These are phyloP conservation scores for Schizaphis graminum DNA, from an alignment of 2,888 invertebrate species.

Conservation along the genomic window DNA sequence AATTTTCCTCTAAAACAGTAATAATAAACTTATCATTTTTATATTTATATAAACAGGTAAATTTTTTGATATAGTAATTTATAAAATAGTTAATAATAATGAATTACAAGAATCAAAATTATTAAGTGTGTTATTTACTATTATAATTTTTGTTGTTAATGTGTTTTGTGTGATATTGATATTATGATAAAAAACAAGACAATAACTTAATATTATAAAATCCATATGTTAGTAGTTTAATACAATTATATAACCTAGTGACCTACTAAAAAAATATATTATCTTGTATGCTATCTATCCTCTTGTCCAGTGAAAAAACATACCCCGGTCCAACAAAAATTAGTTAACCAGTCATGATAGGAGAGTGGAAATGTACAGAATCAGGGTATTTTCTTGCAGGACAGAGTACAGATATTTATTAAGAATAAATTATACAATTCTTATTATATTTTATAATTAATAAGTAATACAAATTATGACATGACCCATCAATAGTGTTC, in stretches of 20 bases:
- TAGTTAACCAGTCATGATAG: too few relatives aligned
- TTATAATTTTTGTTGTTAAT: neutral
- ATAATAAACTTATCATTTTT: neutral
- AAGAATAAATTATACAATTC: neutral
- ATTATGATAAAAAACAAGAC: neutral
- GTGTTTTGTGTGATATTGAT: too few relatives aligned
- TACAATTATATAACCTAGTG: neutral
- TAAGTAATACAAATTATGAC: neutral
- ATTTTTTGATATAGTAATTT: slow-evolving; percentile 46
- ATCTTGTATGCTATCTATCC: neutral
- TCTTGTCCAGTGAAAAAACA: too few relatives aligned
- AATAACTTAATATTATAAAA: neutral
- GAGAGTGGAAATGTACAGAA: too few relatives aligned
- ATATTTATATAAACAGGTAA: neutral
- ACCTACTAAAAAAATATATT: neutral
- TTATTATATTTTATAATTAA: neutral
- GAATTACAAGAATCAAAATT: neutral
- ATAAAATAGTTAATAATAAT: neutral
- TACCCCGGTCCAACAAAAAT: too few relatives aligned
- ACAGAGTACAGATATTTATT: too few relatives aligned
- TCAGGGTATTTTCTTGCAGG: too few relatives aligned
- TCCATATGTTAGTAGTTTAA: neutral
- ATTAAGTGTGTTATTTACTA: neutral
- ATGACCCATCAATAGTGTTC: neutral
- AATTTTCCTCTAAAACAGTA: slow-evolving; percentile 82